A percentile compares a stretch with the other conserved stretches of the same genome.
Evolutionary conservation across 2,113 vertebrate genomes (phyloP).

Genomic region (Hucho hucho): DNA sequence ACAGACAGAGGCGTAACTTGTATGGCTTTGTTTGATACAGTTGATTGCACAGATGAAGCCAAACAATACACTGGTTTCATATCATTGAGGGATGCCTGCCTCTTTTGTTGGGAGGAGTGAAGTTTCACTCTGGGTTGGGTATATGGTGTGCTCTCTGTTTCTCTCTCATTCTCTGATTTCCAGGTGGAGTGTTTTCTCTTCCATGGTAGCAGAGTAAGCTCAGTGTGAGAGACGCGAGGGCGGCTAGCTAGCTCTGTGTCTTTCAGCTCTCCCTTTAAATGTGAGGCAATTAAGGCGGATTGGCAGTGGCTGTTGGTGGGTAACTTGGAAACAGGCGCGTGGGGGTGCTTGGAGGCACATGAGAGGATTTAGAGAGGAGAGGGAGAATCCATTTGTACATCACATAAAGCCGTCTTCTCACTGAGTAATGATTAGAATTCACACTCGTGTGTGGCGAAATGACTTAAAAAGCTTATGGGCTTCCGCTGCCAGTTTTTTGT

Average conservation of each 20-base stretch:
- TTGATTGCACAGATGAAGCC: not conserved
- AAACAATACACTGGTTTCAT: not conserved
- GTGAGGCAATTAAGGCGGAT: conserved; percentile 65
- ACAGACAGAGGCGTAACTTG: not conserved
- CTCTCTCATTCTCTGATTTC: conserved; percentile 1
- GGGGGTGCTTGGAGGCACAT: conserved; percentile 56
- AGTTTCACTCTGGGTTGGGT: conserved; percentile 41
- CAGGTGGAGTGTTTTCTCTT: conserved; percentile 42
- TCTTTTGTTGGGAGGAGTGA: conserved; percentile 20
- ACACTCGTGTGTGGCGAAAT: conserved; percentile 8
- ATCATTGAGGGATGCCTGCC: not conserved
- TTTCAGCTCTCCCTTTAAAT: conserved; percentile 53
- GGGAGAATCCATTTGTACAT: conserved; percentile 67
- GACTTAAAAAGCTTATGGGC: conserved; percentile 42
- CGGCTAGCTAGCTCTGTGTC: conserved; percentile 34
- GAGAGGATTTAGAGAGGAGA: conserved; percentile 55
- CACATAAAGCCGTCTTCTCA: conserved; percentile 49
- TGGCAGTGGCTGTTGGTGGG: conserved; percentile 55
- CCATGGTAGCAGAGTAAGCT: conserved; percentile 25
- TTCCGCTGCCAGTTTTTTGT: conserved; percentile 42
- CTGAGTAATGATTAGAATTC: conserved; percentile 33
- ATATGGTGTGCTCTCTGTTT: not conserved
- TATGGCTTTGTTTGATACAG: not conserved
- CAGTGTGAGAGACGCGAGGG: conserved; percentile 36
- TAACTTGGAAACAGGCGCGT: conserved; percentile 68